Evolutionary conservation across 2,888 invertebrate genomes (phyloP), one percentile per base, ranked within the genome.

Genomic region (Invenusta paracnida): DNA sequence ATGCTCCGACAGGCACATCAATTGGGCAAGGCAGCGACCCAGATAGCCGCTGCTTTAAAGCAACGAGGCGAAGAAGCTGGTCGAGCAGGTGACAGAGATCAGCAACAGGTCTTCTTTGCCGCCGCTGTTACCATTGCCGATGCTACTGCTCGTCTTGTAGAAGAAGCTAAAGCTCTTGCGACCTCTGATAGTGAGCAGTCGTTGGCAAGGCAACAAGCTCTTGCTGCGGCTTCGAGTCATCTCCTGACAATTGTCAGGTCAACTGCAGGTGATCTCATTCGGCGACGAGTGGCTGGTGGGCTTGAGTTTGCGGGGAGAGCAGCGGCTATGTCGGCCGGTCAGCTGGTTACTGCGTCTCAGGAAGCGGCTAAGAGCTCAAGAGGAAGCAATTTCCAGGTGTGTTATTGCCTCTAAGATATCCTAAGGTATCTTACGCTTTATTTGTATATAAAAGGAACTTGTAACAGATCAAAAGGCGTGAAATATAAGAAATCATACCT

Each of bases 121-220:
- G 99, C 99, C 0, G 99, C 99, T 23, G 97, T 97, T 91, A 93
- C 95, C 67, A 91, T 93, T 17, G 98, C 98, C 0, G 98, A 98
- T 91, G 98, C 98, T 0, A 99, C 99, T 0, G 96, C 97, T 0
- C 94, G 95, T 88, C 95, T 99, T 95, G 98, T 98, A 29, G 98
- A 98, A 91, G 97, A 97, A 0, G 97, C 97, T 0, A 93, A 98
- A 86, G 92, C 48, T 17, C 17, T 5, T 17, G 73, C 73, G 11
- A 73, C 73, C 73, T 23, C 11, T 23, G 11, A 5, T 23, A 5
- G 11, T 5, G 27, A 23, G 11, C 73, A 73, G 23, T 73, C 23
- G 11, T 23, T 13, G 73, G 11, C 73, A 2, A 25, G 82, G 2
- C 85, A 85, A 25, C 81, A 85, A 85, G 81, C 95, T 0, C 92